A percentile compares a stretch with the other conserved stretches of the same genome.
phyloP scores from a whole-genome alignment of 2,113 vertebrate genomes.

The Callaeas wilsoni region DNA sequence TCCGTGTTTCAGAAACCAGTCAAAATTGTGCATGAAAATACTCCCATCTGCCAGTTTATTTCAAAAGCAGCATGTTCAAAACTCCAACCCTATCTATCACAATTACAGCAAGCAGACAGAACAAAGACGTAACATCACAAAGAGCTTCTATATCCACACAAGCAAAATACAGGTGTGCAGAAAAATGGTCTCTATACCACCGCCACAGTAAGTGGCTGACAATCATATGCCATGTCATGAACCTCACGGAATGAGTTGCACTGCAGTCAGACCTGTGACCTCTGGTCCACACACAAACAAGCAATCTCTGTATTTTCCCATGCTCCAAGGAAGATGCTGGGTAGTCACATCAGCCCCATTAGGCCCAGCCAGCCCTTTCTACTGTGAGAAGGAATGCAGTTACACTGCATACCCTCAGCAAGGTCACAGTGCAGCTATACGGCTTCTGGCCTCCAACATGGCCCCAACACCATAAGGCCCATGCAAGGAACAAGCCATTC shows the following conservation, averaged over 20 bases:
- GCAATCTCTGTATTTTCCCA: background rate
- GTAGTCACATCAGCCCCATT: background rate
- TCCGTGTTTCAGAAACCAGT: background rate
- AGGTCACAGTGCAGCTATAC: rapidly evolving
- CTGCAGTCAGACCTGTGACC: background rate
- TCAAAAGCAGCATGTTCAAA: background rate
- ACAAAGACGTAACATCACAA: background rate
- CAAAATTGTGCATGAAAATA: background rate
- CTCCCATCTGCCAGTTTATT: background rate
- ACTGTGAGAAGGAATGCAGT: background rate
- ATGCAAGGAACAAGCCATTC: background rate
- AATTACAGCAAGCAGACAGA: background rate
- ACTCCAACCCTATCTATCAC: background rate
- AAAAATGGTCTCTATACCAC: background rate
- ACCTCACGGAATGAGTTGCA: background rate
- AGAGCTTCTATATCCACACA: background rate
- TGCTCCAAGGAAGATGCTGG: rapidly evolving
- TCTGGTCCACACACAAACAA: background rate
- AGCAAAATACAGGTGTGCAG: rapidly evolving
- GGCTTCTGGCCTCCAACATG: background rate
- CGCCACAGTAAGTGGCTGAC: background rate
- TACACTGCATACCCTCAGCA: background rate
- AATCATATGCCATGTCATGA: background rate
- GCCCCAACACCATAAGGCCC: background rate
- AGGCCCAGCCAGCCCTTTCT: background rate